Base-by-base conservation (phyloP, 2,113 vertebrate species). In the Orientallactaga bullata region DNA sequence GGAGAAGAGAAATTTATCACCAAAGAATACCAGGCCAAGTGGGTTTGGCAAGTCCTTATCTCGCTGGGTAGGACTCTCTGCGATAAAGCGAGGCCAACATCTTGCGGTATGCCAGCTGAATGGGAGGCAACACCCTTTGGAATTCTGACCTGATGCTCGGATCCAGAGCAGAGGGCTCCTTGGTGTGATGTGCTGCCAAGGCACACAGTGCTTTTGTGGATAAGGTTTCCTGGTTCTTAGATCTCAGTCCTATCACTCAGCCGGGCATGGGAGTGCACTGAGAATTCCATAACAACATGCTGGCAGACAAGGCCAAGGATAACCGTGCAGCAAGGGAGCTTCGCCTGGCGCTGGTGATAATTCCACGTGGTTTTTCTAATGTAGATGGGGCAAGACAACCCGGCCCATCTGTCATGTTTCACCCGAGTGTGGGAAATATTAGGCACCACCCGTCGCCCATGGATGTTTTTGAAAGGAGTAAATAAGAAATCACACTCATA, bases 151-250 rank as follows among this genome's bases (percentile, higher is more conserved):
- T 13, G 32, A 51, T 24, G 77, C 83, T 79, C 32, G 61, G 85
- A 89, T 80, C 68, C 76, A 24, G 55, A 89, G 88, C 85, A 37
- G 61, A 91, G 88, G 85, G 80, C 0, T 1, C 85, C 83, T 83
- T 55, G n/a, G 55, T 87, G 68, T 95, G 96, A 95, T 90, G 90
- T 80, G 8, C n/a, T 95, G 94, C 95, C 97, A 97, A 96, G 26
- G 61, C 72, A 96, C 84, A 96, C 90, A 96, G 0, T 79, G 88
- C 72, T 23, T 84, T 77, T 88, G 58, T 72, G 97, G 93, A 97
- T 95, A 96, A 96, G 93, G 55, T 88, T 97, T 95, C 94, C 95
- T 42, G 85, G 55, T 85, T 69, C 83, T 95, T 77, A 77, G 88
- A 91, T 94, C 86, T 89, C 55, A 88, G 91, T 55, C 55, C 5